Evolutionary conservation across 2,797 vertebrate species (phyloP), one percentile per base, ranked within the genome.

Genomic region (Ptychadena robeensis): DNA sequence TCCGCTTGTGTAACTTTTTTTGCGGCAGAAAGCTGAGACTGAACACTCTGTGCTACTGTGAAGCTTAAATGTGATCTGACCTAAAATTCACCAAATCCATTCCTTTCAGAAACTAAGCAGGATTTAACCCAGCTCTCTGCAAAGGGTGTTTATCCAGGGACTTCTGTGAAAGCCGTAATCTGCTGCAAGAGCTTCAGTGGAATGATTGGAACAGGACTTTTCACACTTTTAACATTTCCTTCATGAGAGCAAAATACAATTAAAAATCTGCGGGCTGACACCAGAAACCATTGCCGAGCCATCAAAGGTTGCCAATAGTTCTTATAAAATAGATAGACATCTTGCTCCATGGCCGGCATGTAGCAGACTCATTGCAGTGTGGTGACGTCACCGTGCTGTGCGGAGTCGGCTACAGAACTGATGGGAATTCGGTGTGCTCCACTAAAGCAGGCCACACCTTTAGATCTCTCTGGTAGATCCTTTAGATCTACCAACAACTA

Each of bases 111-210:
- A 79, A 7, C 6, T 88, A 90, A 90, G 88, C 72, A 88, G 87
- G 89, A 87, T 90, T 92, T 91, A 91, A 89, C 81, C 86, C 63
- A 88, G 86, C 89, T 89, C 87, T 89, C 25, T 87, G 80, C 71
- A 44, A 67, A 61, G 44, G 44, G 77, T 84, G 63, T 84, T 79
- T 84, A 80, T 80, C 82, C 68, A 30, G 28, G 44, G 76, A 73
- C 65, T 48, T 84, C 64, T 4, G 74, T 73, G 44, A 79, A 79
- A 84, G 73, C 67, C 30, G 18, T 68, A 74, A 84, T 80, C 77
- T 80, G 70, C 28, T 73, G 37, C 40, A 63, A 83, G 69, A 57
- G 72, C 70, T 65, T 28, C 61, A 70, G 48, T 76, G 22, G 77
- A 65, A 77, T 70, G 12, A 71, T 32, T 77, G 53, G 68, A 76